These are phyloP conservation scores for Alviniconcha strummeri DNA, from an alignment of 2,888 invertebrate genomes.

Conservation along the genomic window DNA sequence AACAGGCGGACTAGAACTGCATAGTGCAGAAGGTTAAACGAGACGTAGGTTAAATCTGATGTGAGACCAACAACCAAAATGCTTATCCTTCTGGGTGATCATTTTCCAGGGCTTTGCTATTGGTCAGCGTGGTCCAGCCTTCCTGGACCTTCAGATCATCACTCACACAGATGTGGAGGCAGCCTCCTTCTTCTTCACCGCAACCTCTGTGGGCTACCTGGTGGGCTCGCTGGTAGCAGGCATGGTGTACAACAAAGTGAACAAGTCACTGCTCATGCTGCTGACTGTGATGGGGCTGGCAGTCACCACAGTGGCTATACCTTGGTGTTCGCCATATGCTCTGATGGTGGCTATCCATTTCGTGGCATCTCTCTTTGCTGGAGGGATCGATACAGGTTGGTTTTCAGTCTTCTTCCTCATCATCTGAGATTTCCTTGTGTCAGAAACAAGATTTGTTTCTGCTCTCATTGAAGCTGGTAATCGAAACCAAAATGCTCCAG, in stretches of 20 bases:
- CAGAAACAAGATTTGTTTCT: too few relatives aligned
- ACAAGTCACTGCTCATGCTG: conserved; percentile 46
- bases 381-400: conserved; percentile 63
- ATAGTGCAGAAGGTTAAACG: too few relatives aligned
- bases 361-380: conserved; percentile 65
- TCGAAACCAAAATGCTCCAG: too few relatives aligned
- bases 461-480: too few relatives aligned
- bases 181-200: conserved; percentile 70
- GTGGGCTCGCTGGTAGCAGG: conserved; percentile 70
- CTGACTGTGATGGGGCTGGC: conserved; percentile 66
- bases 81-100: too few relatives aligned
- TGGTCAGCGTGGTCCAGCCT: conserved; percentile 72
- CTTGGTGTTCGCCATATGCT: conserved; percentile 68
- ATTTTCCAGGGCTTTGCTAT: conserved; percentile 69
- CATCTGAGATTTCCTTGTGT: too few relatives aligned
- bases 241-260: conserved; percentile 58
- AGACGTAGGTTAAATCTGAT: too few relatives aligned
- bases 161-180: conserved; percentile 62
- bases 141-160: conserved; percentile 69
- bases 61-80: too few relatives aligned
- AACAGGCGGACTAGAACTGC: too few relatives aligned
- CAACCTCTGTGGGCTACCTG: conserved; percentile 71
- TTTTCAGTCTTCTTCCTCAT: too few relatives aligned
- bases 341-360: conserved; percentile 63
- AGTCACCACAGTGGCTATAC: conserved; percentile 66